Evolutionary conservation across 2,888 invertebrate species (phyloP).

Genomic region (Zaprionus obscuricornis): DNA sequence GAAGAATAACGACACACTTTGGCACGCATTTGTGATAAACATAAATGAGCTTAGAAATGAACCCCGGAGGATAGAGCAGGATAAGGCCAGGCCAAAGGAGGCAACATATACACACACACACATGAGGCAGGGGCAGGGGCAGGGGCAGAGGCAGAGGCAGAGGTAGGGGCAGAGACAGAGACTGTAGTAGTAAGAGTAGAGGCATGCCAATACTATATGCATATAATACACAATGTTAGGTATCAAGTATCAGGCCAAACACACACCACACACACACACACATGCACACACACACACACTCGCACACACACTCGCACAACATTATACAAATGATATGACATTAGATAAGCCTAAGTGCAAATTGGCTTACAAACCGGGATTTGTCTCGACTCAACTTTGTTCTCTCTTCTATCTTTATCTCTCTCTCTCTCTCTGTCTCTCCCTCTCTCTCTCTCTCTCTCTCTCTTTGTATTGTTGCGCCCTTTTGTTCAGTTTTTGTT

Average conservation of each 20-base stretch:
- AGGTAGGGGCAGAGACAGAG: slow-evolving; percentile 1
- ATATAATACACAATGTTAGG: too few relatives aligned
- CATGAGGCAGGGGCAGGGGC: slow-evolving; percentile 11
- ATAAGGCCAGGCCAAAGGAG: slow-evolving; percentile 54
- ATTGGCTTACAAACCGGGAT: slow-evolving; percentile 84
- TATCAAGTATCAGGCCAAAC: slow-evolving; percentile 78
- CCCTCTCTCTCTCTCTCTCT: not conserved
- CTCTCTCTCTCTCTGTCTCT: not conserved
- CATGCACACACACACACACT: too few relatives aligned
- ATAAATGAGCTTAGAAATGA: slow-evolving; percentile 84
- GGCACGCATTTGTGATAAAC: slow-evolving; percentile 84
- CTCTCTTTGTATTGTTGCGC: not conserved
- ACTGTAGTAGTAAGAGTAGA: too few relatives aligned
- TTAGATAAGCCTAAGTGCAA: slow-evolving; percentile 84
- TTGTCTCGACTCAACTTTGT: slow-evolving; percentile 64
- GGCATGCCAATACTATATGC: slow-evolving; percentile 51
- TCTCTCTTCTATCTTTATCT: not conserved
- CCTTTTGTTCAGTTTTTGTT: slow-evolving; percentile 11
- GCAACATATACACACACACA: slow-evolving; percentile 22
- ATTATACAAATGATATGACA: slow-evolving; percentile 84
- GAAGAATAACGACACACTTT: slow-evolving; percentile 79
- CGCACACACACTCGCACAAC: too few relatives aligned
- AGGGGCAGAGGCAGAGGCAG: not conserved
- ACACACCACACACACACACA: too few relatives aligned
- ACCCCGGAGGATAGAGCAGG: slow-evolving; percentile 82